Conservation (phyloP, 2,888 invertebrate species). For the Athrips mouffetella region DNA sequence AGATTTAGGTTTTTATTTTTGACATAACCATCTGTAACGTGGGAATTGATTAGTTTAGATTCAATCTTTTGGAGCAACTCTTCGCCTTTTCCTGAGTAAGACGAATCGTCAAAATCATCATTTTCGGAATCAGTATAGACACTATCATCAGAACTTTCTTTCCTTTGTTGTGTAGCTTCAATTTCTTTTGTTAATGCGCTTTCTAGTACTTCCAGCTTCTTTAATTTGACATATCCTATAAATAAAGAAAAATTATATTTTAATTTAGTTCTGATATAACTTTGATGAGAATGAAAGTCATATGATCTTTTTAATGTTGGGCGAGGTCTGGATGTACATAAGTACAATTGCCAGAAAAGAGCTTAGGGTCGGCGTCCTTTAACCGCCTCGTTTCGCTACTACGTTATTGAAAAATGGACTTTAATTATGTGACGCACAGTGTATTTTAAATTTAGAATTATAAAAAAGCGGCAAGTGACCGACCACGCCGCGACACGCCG, state of each 20-base stretch:
- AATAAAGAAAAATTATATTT: conserved; percentile 25
- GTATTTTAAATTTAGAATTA: too few species aligned
- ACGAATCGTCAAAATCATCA: conserved; percentile 57
- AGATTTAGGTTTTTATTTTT: conserved; percentile 28
- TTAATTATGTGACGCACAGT: too few species aligned
- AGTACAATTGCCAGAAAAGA: too few species aligned
- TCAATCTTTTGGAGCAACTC: conserved; percentile 47
- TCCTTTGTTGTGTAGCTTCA: conserved; percentile 29
- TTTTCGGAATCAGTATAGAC: conserved; percentile 68
- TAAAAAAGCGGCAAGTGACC: too few species aligned
- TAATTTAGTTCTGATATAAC: too few species aligned
- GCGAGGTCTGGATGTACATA: not conserved
- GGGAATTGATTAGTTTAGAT: conserved; percentile 35
- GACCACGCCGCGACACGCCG: too few species aligned
- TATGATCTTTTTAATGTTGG: not conserved
- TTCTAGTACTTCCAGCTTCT: conserved; percentile 71
- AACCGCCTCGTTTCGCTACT: too few species aligned
- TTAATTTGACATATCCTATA: conserved; percentile 79
- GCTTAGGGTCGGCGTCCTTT: too few species aligned
- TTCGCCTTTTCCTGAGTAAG: conserved; percentile 43
- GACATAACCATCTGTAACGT: conserved; percentile 16
- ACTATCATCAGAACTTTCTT: conserved; percentile 53
- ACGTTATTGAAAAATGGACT: too few species aligned
- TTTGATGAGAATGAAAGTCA: too few species aligned
- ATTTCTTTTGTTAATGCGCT: conserved; percentile 56